Percentiles rank a stretch among this genome's conserved stretches.
These are phyloP conservation scores for Ciconia nigra DNA, from an alignment of 2,797 vertebrate species.

Conservation along the genomic window DNA sequence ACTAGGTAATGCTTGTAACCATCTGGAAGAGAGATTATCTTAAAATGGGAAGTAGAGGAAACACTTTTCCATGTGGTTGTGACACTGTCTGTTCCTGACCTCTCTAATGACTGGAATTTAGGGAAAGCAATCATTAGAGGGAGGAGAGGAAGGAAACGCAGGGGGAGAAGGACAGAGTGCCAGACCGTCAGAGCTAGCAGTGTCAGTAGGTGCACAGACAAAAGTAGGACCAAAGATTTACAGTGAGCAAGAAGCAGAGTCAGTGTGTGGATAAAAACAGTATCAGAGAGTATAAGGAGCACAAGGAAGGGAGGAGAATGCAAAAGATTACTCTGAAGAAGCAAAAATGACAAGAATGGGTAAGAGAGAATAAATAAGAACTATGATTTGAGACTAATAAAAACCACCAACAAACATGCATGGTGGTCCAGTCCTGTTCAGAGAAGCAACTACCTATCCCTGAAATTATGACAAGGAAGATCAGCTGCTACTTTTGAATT, in stretches of 20 bases:
- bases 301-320: background rate
- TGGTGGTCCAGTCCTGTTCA: background rate
- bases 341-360: background rate
- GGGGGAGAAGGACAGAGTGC: background rate
- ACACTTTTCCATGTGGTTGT: constrained; percentile 1
- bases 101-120: constrained; percentile 24
- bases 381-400: background rate
- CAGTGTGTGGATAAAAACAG: background rate
- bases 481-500: background rate
- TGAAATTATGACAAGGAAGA: background rate
- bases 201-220: background rate
- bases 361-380: background rate
- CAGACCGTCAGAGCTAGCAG: background rate
- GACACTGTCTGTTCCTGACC: background rate
- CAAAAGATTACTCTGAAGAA: background rate
- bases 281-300: background rate
- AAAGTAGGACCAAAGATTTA: background rate
- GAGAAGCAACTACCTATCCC: background rate
- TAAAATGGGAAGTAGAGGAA: constrained; percentile 5
- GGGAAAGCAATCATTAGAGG: background rate
- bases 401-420: background rate
- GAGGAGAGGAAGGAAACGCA: constrained; percentile 32
- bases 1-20: background rate
- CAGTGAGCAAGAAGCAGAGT: background rate
- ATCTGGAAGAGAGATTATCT: background rate